phyloP scores from a whole-genome alignment of 2,797 vertebrate species.

The Pteronotus mesoamericanus region DNA sequence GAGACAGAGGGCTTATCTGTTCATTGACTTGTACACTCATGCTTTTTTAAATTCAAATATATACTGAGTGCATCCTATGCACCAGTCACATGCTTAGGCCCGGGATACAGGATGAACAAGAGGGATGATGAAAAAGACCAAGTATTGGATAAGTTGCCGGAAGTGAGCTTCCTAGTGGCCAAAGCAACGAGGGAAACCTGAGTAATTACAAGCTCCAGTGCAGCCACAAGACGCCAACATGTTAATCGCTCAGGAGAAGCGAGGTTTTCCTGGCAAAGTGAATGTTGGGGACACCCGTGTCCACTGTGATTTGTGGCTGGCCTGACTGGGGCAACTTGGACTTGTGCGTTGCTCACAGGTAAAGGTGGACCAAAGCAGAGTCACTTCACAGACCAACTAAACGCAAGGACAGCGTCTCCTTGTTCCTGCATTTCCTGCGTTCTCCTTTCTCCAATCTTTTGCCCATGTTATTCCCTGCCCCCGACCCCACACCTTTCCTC shows the following conservation, averaged over 20 bases:
- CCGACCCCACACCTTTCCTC: not conserved
- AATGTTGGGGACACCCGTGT: not conserved
- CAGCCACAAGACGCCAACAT: not conserved
- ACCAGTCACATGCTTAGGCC: not conserved
- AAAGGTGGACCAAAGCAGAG: not conserved
- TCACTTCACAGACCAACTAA: not conserved
- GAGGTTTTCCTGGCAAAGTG: not conserved
- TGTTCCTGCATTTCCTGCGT: not conserved
- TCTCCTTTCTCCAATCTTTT: not conserved
- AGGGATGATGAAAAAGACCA: not conserved
- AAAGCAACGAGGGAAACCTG: not conserved
- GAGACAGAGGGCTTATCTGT: not conserved
- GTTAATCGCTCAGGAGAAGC: not conserved
- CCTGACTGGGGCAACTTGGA: not conserved
- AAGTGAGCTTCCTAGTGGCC: not conserved
- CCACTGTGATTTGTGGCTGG: not conserved
- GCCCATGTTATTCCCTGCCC: not conserved
- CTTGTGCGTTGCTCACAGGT: not conserved
- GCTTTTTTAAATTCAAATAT: not conserved
- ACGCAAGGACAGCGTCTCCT: fast-evolving
- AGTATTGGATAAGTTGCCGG: not conserved
- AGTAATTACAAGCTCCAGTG: not conserved
- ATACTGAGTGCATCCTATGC: not conserved
- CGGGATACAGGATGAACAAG: not conserved
- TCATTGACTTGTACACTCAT: not conserved